Evolutionary conservation across 2,888 invertebrate species (phyloP).

Genomic region (Ochropleura plecta): DNA sequence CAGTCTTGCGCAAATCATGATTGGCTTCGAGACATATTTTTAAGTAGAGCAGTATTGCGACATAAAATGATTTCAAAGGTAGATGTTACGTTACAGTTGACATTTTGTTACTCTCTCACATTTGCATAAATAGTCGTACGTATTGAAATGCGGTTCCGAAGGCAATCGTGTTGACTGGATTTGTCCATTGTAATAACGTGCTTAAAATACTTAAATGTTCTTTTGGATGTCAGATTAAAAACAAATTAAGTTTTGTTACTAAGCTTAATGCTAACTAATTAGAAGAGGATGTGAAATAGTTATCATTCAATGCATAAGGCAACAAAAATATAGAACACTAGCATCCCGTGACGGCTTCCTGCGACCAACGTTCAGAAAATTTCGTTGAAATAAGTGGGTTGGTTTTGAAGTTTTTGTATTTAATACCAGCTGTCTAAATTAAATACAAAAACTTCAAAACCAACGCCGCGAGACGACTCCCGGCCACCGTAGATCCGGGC

Average conservation of each 20-base stretch:
- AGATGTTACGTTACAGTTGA: constrained; percentile 77
- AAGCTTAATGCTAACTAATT: not conserved
- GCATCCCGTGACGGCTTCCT: not conserved
- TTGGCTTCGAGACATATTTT: constrained; percentile 72
- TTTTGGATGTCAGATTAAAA: constrained; percentile 34
- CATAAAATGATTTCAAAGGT: constrained; percentile 75
- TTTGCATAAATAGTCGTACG: constrained; percentile 81
- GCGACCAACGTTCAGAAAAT: too few species aligned
- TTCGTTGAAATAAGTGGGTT: too few species aligned
- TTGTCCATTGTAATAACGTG: constrained; percentile 56
- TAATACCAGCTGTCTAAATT: too few species aligned
- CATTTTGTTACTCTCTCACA: constrained; percentile 78
- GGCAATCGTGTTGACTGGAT: constrained; percentile 66
- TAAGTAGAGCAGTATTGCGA: constrained; percentile 78
- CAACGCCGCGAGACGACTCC: too few species aligned
- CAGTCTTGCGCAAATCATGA: constrained; percentile 74
- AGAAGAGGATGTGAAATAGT: not conserved
- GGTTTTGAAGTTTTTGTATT: too few species aligned
- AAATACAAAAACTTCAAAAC: too few species aligned
- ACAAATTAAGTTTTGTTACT: constrained; percentile 11
- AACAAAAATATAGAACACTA: not conserved
- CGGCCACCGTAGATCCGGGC: too few species aligned
- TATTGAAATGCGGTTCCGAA: constrained; percentile 72
- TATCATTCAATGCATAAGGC: not conserved
- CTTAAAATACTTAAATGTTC: constrained; percentile 31